Evolutionary conservation across 2,797 vertebrate species (phyloP).

Genomic region (Sus cebifrons): DNA sequence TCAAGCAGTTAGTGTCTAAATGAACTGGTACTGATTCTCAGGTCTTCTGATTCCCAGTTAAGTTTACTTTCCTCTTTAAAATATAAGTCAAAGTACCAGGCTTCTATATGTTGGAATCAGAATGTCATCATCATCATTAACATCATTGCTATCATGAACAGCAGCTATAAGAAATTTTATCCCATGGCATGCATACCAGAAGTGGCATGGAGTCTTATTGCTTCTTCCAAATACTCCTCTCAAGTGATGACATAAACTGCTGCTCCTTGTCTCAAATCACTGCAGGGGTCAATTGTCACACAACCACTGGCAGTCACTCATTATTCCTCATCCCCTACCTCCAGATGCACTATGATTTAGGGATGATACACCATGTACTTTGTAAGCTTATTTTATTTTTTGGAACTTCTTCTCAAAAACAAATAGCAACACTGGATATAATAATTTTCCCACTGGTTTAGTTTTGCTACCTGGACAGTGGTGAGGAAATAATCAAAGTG

Average conservation of each 20-base stretch:
- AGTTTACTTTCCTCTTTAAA: neutral
- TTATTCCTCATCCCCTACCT: neutral
- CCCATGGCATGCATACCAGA: neutral
- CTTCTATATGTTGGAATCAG: neutral
- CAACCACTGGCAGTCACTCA: neutral
- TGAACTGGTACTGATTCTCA: neutral
- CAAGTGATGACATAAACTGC: neutral
- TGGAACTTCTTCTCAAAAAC: neutral
- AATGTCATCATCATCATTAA: neutral
- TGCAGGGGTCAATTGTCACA: neutral
- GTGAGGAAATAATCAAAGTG: constrained; percentile 39
- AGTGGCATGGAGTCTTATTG: neutral
- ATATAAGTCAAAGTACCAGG: neutral
- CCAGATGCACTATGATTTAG: constrained; percentile 7
- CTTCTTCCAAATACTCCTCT: constrained; percentile 16
- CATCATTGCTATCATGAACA: neutral
- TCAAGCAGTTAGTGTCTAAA: neutral
- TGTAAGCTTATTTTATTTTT: neutral
- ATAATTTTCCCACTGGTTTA: neutral
- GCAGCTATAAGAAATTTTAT: neutral
- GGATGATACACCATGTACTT: neutral
- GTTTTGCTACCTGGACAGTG: neutral
- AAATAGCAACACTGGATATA: neutral
- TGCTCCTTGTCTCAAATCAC: neutral
- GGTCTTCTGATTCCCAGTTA: neutral